Evolutionary conservation across 2,888 invertebrate species (phyloP).

Genomic region (Hypena proboscidalis): DNA sequence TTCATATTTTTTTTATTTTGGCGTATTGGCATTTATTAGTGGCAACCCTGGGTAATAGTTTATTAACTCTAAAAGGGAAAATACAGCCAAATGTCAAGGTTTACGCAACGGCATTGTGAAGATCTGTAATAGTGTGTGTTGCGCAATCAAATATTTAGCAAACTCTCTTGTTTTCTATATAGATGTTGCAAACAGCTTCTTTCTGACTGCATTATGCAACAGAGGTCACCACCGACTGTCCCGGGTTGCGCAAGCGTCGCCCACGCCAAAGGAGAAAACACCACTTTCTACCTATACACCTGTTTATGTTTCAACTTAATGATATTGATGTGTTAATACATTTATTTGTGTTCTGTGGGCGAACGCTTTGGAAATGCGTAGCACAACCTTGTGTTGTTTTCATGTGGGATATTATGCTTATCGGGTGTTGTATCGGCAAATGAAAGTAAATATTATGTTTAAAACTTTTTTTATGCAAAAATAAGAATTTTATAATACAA

Average conservation of each 20-base stretch:
- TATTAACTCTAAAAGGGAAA: conserved; percentile 51
- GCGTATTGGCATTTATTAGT: not conserved
- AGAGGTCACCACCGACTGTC: conserved; percentile 67
- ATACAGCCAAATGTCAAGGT: conserved; percentile 67
- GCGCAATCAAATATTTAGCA: conserved; percentile 74
- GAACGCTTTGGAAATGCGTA: conserved; percentile 34
- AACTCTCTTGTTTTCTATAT: conserved; percentile 75
- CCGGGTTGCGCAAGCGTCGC: conserved; percentile 64
- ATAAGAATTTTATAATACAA: conserved; percentile 80
- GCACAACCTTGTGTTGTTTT: conserved; percentile 14
- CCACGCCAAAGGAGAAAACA: conserved; percentile 66
- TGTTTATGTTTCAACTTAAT: conserved; percentile 56
- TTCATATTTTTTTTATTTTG: not conserved
- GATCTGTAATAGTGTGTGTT: conserved; percentile 62
- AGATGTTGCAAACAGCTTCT: conserved; percentile 71
- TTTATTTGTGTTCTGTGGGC: conserved; percentile 22
- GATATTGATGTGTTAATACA: conserved; percentile 50
- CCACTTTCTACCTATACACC: conserved; percentile 74
- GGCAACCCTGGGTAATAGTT: conserved; percentile 2
- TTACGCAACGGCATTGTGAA: conserved; percentile 70
- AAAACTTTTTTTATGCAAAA: conserved; percentile 79
- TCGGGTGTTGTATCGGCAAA: conserved; percentile 9
- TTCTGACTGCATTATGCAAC: conserved; percentile 74
- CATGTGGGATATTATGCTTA: not conserved
- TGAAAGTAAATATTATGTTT: conserved; percentile 30